phyloP scores from a whole-genome alignment of 2,888 invertebrate genomes.

The Xestia xanthographa region DNA sequence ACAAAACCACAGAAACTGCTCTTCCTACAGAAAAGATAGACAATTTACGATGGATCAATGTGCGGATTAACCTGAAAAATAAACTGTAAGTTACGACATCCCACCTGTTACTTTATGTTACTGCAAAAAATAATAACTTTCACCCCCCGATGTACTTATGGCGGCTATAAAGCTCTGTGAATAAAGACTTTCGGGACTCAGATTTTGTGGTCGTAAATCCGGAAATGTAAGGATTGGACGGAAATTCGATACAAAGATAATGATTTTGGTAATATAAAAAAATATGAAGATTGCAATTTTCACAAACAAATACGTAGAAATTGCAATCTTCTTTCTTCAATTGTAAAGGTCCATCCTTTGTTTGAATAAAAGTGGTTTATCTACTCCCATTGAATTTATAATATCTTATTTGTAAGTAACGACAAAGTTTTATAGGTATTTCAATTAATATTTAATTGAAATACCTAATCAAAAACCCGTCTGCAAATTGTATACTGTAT shows the following conservation, averaged over 20 bases:
- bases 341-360: no score
- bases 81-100: conserved; percentile 51
- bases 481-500: no score
- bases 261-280: background rate
- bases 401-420: no score
- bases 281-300: no score
- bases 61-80: conserved; percentile 52
- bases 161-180: conserved; percentile 43
- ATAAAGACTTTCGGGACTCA: conserved; percentile 44
- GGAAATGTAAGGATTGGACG: conserved; percentile 1
- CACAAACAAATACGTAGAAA: no score
- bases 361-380: no score
- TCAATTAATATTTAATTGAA: no score
- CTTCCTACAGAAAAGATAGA: conserved; percentile 28
- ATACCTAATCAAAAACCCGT: no score
- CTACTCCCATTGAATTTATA: no score
- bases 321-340: no score
- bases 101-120: conserved; percentile 61
- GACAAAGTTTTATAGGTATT: no score
- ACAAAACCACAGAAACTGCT: conserved; percentile 8
- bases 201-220: conserved; percentile 36
- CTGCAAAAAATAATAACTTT: conserved; percentile 61
- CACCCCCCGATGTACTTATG: conserved; percentile 28
- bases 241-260: background rate
- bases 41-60: conserved; percentile 61